Base-by-base conservation (phyloP, 53 echinoderm and acorn worm species). In the Antedon mediterranea region DNA sequence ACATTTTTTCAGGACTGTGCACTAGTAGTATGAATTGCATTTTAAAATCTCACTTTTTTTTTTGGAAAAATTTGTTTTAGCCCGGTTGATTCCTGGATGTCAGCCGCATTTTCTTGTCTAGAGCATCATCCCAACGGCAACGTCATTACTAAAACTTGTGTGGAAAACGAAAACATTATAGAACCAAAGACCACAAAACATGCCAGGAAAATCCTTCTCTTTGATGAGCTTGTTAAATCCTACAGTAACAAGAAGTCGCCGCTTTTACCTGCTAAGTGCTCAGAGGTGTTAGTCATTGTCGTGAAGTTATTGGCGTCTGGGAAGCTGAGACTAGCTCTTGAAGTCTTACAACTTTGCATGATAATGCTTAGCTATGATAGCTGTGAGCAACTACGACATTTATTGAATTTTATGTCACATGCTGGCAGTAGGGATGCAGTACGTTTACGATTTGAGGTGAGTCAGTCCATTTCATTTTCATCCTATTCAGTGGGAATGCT, bases 391-490 rank as follows among this genome's bases (percentile, higher is more conserved):
- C 75, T 98, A 34, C 71, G 82, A 75, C 86, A 81, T 43, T 74
- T 92, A 32, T 78, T 98, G 28, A 76, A 74, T 31, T 98, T 98
- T 77, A 98, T 98, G 98, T 84, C 80, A 0, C 76, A 82, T 71
- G 98, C 98, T 23, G 78, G 89, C 30, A 85, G 85, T 28, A 81
- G 87, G 34, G 80, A 84, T 23, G 81, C 83, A 9, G 81, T 93
- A 31, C 85, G 82, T 32, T 71, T 98, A 31, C 82, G 85, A 44
- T 89, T 84, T 34, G 88, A 93, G 92, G 98, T 98, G 90, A 32
- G 33, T 44, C 18, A n/a, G n/a, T n/a, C n/a, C n/a, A n/a, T n/a
- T n/a, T n/a, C n/a, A n/a, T n/a, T n/a, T n/a, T n/a, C n/a, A n/a
- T n/a, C n/a, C n/a, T n/a, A n/a, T n/a, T n/a, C n/a, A n/a, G n/a